Evolutionary conservation across 2,888 invertebrate genomes (phyloP).

Genomic region (Ptilodon capucinus): DNA sequence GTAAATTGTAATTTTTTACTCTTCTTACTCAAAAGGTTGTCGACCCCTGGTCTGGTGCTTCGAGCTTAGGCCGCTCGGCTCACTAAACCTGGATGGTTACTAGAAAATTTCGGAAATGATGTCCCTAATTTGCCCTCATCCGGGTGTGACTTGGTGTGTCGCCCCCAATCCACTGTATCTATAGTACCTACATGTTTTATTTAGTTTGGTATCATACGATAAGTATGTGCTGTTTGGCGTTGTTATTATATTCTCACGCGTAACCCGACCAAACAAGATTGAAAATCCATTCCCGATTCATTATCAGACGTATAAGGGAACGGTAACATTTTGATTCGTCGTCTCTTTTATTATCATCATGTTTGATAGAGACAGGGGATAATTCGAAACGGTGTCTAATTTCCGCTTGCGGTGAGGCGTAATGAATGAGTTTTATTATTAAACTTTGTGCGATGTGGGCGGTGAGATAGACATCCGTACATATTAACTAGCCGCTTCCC

Average conservation of each 20-base stretch:
- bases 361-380: conserved; percentile 33
- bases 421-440: conserved; percentile 35
- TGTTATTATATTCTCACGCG: conserved; percentile 25
- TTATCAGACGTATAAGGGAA: conserved; percentile 12
- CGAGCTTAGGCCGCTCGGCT: no score
- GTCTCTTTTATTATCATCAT: conserved; percentile 32
- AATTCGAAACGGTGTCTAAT: conserved; percentile 36
- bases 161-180: no score
- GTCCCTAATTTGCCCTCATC: no score
- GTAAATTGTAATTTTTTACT: no score
- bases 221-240: no score
- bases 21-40: no score
- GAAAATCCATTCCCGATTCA: conserved; percentile 20
- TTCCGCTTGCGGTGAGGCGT: conserved; percentile 33
- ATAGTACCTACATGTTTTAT: no score
- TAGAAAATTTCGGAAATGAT: no score
- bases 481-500: conserved; percentile 27
- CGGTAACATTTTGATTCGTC: conserved; percentile 12
- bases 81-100: no score
- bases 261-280: conserved; percentile 18
- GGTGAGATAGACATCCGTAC: conserved; percentile 22
- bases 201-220: no score
- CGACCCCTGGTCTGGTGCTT: no score
- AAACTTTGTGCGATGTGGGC: conserved; percentile 31
- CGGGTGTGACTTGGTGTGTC: no score